Evolutionary conservation across 2,797 vertebrate genomes (phyloP).

Genomic region (Lophura swinhoii): DNA sequence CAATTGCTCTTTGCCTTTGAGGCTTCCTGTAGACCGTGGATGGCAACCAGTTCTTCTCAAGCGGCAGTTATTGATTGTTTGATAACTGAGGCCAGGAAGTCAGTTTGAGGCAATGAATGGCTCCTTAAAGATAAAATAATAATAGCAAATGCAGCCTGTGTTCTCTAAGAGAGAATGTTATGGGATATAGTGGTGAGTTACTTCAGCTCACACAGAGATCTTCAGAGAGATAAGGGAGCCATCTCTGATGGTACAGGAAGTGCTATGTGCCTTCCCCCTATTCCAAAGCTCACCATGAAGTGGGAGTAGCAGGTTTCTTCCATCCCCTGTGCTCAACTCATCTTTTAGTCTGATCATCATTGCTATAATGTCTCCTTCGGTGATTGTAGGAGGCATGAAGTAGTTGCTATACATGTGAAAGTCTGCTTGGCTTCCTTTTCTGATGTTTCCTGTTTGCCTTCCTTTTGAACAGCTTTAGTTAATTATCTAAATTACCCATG

Average conservation of each 20-base stretch:
- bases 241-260: background rate
- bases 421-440: slow-evolving; percentile 31
- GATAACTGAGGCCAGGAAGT: background rate
- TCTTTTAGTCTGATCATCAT: background rate
- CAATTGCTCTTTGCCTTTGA: background rate
- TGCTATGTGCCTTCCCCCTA: background rate
- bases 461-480: slow-evolving; percentile 45
- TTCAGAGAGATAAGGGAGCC: background rate
- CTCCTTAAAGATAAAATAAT: background rate
- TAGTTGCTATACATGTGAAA: background rate
- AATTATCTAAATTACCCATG: slow-evolving; percentile 47
- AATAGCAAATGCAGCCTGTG: background rate
- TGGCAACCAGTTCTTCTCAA: background rate
- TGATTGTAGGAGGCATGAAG: background rate
- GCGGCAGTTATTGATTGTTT: background rate
- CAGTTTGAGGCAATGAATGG: background rate
- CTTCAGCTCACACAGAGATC: background rate
- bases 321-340: background rate
- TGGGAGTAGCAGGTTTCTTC: background rate
- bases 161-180: background rate
- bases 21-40: background rate
- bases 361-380: background rate
- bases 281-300: background rate
- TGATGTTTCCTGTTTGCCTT: slow-evolving; percentile 7
- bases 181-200: background rate